A percentile compares a stretch with the other conserved stretches of the same genome.
Evolutionary conservation across 2,113 vertebrate species (phyloP).

Genomic region (Rattus norvegicus): DNA sequence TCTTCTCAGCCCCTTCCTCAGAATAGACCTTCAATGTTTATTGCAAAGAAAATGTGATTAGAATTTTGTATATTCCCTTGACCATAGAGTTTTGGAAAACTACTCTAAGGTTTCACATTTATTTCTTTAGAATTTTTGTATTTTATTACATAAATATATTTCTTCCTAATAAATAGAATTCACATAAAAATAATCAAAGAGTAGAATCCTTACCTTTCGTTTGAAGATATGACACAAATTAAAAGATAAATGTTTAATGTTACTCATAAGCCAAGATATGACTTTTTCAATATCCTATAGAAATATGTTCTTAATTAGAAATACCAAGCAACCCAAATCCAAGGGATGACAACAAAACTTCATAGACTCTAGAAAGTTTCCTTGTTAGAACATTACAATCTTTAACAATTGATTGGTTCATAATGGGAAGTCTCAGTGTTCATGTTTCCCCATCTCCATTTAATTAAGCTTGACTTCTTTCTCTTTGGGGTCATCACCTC

Average conservation of each 20-base stretch:
- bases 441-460: not conserved
- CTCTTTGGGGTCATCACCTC: not conserved
- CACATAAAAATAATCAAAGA: not conserved
- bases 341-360: not conserved
- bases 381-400: not conserved
- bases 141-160: not conserved
- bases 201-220: not conserved
- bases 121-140: not conserved
- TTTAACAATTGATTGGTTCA: not conserved
- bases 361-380: not conserved
- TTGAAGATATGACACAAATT: not conserved
- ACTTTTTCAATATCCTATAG: not conserved
- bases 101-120: not conserved
- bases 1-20: not conserved
- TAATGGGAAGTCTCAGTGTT: not conserved
- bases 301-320: not conserved
- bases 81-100: not conserved
- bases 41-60: not conserved
- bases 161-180: not conserved
- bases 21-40: not conserved
- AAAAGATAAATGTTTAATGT: not conserved
- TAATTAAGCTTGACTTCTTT: not conserved
- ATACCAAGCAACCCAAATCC: not conserved
- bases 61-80: not conserved
- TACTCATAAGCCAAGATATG: not conserved